A percentile compares a stretch with the other conserved stretches of the same genome.
These are phyloP conservation scores for Kradibia gibbosae DNA, from an alignment of 1,140 invertebrate genomes.

Conservation along the genomic window DNA sequence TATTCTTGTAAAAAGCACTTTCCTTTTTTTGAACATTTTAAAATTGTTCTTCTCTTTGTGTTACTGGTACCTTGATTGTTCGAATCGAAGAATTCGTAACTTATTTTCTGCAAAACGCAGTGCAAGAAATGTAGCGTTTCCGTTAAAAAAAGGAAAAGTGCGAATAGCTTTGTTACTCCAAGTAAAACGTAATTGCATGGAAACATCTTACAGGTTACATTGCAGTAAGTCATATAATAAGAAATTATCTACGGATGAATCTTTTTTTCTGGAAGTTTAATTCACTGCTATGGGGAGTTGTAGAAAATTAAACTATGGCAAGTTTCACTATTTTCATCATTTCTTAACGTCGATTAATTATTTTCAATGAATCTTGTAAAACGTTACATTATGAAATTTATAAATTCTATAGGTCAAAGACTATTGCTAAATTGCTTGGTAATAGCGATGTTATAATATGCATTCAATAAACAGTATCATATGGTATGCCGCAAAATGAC, in stretches of 20 bases:
- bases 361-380: background rate
- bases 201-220: slow-evolving; percentile 24
- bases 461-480: slow-evolving; percentile 31
- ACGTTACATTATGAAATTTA: background rate
- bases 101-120: slow-evolving; percentile 9
- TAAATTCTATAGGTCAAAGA: background rate
- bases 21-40: too few species aligned
- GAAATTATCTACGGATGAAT: background rate
- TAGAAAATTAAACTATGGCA: too few species aligned
- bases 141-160: slow-evolving; percentile 29
- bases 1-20: background rate
- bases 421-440: background rate
- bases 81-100: background rate
- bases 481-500: slow-evolving; percentile 5
- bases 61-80: too few species aligned
- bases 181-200: slow-evolving; percentile 22
- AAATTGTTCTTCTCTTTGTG: too few species aligned
- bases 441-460: slow-evolving; percentile 6
- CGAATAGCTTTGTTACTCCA: background rate
- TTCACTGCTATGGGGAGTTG: too few species aligned
- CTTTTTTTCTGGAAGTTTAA: background rate
- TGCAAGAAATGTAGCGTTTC: background rate
- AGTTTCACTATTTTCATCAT: too few species aligned
- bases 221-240: background rate
- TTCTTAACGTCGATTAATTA: background rate